Evolutionary conservation across 1,140 invertebrate genomes (phyloP), one percentile per base, ranked within the genome.

Genomic region (Bombus ignitus): DNA sequence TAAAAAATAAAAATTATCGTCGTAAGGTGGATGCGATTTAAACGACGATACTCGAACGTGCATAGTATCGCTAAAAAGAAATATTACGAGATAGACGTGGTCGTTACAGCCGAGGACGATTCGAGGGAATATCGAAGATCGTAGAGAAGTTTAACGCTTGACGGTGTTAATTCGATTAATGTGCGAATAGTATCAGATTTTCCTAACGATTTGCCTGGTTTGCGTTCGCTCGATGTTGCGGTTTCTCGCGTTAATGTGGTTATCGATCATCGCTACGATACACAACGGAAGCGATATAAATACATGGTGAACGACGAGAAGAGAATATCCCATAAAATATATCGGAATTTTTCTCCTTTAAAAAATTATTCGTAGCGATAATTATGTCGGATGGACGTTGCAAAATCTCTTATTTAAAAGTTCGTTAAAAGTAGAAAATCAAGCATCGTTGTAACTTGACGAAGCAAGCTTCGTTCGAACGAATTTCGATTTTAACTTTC

Each of bases 261-360:
- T 71, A 70, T 78, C 82, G 82, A 78, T 75, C 74, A 71, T 68
- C 39, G 9, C 65, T 44, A 15, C 32, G 59, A 66, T 53, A 81
- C 80, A 35, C 15, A 18, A 22, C 32, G 39, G 12, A 68, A 28
- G 59, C 15, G 81, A 65, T 76, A 75, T 75, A 66, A 77, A 70
- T 77, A 77, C 37, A 53, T 53, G 47, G 47, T 53, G 47, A 53
- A 53, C 47, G 18, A 53, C 0, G 47, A 53, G 18, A 53, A 53
- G 18, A 53, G 47, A 22, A 53, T 53, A 22, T 22, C 47, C 47
- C 47, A 53, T 53, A 53, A 53, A 53, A 53, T 22, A 8, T 6
- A 53, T 53, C 47, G 47, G 47, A 53, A 53, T 53, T 53, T 53
- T 53, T 53, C 47, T 53, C 47, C 18, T 53, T 53, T 53, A 22